Conservation (phyloP, 2,797 vertebrate species). For the Enteromius fasciolatus region DNA sequence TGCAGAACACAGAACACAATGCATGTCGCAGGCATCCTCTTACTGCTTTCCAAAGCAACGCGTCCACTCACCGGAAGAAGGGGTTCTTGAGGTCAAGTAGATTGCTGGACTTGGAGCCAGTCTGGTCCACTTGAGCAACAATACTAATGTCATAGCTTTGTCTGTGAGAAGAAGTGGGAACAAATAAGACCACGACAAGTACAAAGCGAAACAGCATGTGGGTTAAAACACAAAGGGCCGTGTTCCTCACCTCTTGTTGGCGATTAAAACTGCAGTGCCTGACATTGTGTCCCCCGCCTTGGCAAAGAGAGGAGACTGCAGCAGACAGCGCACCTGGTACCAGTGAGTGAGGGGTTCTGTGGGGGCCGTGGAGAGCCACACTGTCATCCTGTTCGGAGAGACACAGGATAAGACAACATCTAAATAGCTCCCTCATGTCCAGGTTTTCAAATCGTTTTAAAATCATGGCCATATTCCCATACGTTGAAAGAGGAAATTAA, state of each 20-base stretch:
- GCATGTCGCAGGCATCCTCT: background rate
- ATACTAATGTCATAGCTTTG: slow-evolving; percentile 98
- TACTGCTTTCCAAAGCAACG: background rate
- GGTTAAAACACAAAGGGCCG: background rate
- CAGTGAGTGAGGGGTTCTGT: slow-evolving; percentile 96
- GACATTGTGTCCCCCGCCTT: slow-evolving; percentile 95
- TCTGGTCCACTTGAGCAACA: slow-evolving; percentile 97
- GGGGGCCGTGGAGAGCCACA: slow-evolving; percentile 95
- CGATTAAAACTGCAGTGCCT: slow-evolving; percentile 89
- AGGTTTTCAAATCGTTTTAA: background rate
- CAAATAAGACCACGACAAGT: background rate
- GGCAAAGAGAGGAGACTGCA: slow-evolving; percentile 94
- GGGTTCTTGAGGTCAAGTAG: slow-evolving; percentile 96
- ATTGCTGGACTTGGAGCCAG: slow-evolving; percentile 96
- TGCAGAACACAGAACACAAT: slow-evolving; percentile 59
- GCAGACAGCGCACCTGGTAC: slow-evolving; percentile 95
- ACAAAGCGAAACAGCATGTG: background rate
- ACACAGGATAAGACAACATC: background rate
- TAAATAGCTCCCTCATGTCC: background rate
- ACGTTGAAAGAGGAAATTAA: background rate
- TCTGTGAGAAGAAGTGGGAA: slow-evolving; percentile 68
- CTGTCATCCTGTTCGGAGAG: slow-evolving; percentile 81
- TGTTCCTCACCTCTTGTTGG: slow-evolving; percentile 87
- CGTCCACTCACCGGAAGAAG: slow-evolving; percentile 87
- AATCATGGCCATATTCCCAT: background rate